Conservation (phyloP, 2,797 vertebrate genomes). For the Arnoldichthys spilopterus region DNA sequence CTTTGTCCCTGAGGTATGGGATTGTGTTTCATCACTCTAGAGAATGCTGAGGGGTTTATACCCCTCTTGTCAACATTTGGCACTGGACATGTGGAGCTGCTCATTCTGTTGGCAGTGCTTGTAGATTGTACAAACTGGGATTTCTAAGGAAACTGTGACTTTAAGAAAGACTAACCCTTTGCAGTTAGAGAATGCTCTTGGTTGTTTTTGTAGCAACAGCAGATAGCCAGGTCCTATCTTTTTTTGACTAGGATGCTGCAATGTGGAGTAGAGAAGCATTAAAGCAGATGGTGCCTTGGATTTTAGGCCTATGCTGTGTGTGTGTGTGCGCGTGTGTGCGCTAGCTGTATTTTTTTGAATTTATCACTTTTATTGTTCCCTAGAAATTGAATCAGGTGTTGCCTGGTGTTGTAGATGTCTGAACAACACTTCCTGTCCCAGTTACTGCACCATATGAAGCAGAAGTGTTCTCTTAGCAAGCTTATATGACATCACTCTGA, state of each 20-base stretch:
- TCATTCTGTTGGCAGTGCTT: neutral
- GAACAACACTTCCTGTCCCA: neutral
- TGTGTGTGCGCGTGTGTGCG: neutral
- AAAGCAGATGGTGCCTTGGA: neutral
- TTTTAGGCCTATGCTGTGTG: neutral
- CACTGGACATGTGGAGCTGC: neutral
- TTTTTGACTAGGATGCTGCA: neutral
- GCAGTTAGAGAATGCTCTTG: neutral
- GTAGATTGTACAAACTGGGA: neutral
- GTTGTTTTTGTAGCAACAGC: neutral
- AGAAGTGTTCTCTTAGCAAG: neutral
- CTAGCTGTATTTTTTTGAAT: neutral
- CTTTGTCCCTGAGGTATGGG: neutral
- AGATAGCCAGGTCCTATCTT: too few species aligned
- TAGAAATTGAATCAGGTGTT: neutral
- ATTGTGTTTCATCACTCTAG: neutral
- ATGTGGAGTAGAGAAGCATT: neutral
- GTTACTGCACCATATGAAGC: neutral
- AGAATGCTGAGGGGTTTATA: too few species aligned
- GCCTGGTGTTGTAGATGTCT: neutral
- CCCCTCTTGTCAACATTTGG: too few species aligned
- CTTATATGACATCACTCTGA: neutral
- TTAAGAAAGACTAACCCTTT: neutral
- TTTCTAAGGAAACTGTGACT: too few species aligned
- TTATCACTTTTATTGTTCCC: conserved; percentile 3